Conservation (phyloP, 2,113 vertebrate genomes). For the Gymnocephalus cernua region DNA sequence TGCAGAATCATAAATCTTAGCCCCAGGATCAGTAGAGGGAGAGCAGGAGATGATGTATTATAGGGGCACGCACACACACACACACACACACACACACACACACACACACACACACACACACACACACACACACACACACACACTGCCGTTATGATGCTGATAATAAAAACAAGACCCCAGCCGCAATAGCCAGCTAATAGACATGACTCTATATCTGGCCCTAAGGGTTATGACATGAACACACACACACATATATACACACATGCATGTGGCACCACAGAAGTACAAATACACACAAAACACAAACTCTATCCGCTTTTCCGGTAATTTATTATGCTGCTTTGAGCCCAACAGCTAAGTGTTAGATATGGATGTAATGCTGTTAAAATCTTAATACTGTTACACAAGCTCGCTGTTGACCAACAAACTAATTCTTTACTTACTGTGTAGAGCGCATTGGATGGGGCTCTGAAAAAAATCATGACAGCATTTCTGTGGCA, state of each 20-base stretch:
- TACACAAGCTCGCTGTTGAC: constrained; percentile 68
- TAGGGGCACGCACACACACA: constrained; percentile 42
- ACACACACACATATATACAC: constrained; percentile 17
- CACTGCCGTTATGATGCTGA: constrained; percentile 54
- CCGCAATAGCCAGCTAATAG: constrained; percentile 71
- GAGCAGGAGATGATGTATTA: constrained; percentile 71
- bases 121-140: constrained; percentile 37
- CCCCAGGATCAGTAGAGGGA: constrained; percentile 69
- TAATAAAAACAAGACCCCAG: constrained; percentile 74
- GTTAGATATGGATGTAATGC: constrained; percentile 71
- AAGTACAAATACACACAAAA: constrained; percentile 51
- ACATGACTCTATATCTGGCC: constrained; percentile 70
- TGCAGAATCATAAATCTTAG: constrained; percentile 82
- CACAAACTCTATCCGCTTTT: constrained; percentile 72
- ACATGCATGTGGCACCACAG: background rate
- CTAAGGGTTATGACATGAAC: constrained; percentile 59
- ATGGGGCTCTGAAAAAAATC: constrained; percentile 23
- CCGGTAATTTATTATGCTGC: constrained; percentile 70
- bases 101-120: constrained; percentile 37
- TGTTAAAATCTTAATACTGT: constrained; percentile 73
- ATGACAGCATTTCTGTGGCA: constrained; percentile 18
- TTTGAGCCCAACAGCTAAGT: constrained; percentile 66
- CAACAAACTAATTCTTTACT: constrained; percentile 71
- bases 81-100: constrained; percentile 26
- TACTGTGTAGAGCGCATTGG: constrained; percentile 24